These are phyloP conservation scores for Drosophila trapezifrons DNA, from an alignment of 1,140 invertebrate species.

Conservation along the genomic window DNA sequence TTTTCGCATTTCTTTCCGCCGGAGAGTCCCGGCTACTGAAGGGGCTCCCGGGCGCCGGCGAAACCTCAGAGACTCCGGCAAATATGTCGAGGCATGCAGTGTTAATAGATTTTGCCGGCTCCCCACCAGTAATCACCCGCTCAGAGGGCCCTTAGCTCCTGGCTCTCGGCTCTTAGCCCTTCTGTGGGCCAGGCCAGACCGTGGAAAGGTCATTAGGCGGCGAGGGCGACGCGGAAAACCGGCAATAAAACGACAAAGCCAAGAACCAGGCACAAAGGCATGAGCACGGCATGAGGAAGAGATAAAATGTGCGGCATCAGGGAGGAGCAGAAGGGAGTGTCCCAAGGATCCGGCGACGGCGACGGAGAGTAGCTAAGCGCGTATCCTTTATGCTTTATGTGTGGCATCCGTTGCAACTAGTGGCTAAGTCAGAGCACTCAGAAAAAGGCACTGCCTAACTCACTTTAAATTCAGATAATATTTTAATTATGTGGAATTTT, in stretches of 20 bases:
- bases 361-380: constrained; percentile 33
- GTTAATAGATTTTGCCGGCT: constrained; percentile 65
- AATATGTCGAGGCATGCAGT: constrained; percentile 63
- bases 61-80: constrained; percentile 34
- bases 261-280: constrained; percentile 64
- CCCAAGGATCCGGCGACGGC: constrained; percentile 9
- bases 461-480: neutral
- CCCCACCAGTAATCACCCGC: constrained; percentile 60
- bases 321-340: constrained; percentile 23
- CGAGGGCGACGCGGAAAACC: constrained; percentile 67
- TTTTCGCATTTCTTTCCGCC: constrained; percentile 47
- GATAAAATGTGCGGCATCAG: constrained; percentile 65
- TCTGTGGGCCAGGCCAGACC: constrained; percentile 25
- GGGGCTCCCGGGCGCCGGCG: neutral
- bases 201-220: constrained; percentile 71
- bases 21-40: neutral
- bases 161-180: constrained; percentile 14
- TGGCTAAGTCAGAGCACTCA: constrained; percentile 13
- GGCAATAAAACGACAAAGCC: constrained; percentile 81
- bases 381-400: constrained; percentile 76
- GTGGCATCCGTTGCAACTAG: constrained; percentile 63
- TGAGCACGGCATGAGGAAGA: constrained; percentile 68
- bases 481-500: neutral
- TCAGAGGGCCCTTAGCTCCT: constrained; percentile 36
- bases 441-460: neutral